These are phyloP conservation scores for Parnassius glacialis DNA, from an alignment of 2,888 invertebrate genomes.

Conservation along the genomic window DNA sequence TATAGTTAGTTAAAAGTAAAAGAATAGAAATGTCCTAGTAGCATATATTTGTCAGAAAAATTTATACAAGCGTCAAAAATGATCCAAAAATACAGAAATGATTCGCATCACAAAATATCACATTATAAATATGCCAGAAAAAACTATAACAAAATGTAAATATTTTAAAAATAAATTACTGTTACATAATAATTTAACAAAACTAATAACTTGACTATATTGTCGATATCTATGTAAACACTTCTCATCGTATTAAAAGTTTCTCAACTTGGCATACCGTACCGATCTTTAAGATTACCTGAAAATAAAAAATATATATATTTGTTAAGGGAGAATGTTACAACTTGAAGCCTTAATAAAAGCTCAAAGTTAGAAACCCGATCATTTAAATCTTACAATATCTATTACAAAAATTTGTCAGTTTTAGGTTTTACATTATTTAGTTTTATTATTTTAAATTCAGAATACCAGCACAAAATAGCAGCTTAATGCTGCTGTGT, in stretches of 20 bases:
- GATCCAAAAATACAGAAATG: constrained; percentile 70
- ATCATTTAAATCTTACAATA: too few relatives aligned
- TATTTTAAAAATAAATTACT: constrained; percentile 69
- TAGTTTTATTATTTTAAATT: too few relatives aligned
- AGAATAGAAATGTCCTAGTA: constrained; percentile 51
- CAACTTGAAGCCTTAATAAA: too few relatives aligned
- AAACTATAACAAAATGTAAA: constrained; percentile 68
- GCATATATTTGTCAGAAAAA: constrained; percentile 73
- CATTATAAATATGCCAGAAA: constrained; percentile 74
- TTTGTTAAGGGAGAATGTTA: too few relatives aligned
- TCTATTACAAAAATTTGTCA: too few relatives aligned
- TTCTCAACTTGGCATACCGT: constrained; percentile 28
- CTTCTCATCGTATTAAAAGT: constrained; percentile 47
- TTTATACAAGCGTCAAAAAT: constrained; percentile 69
- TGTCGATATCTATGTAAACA: constrained; percentile 42
- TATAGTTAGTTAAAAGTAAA: constrained; percentile 26
- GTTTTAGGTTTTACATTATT: too few relatives aligned
- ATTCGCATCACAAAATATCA: constrained; percentile 75
- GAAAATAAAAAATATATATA: constrained; percentile 2
- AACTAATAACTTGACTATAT: constrained; percentile 59
- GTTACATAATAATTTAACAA: constrained; percentile 68
- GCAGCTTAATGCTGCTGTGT: too few relatives aligned
- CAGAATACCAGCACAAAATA: too few relatives aligned
- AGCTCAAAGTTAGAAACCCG: too few relatives aligned
- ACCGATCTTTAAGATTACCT: constrained; percentile 21